Evolutionary conservation across 2,113 vertebrate genomes (phyloP), one percentile per base, ranked within the genome.

Genomic region (Nycticebus coucang): DNA sequence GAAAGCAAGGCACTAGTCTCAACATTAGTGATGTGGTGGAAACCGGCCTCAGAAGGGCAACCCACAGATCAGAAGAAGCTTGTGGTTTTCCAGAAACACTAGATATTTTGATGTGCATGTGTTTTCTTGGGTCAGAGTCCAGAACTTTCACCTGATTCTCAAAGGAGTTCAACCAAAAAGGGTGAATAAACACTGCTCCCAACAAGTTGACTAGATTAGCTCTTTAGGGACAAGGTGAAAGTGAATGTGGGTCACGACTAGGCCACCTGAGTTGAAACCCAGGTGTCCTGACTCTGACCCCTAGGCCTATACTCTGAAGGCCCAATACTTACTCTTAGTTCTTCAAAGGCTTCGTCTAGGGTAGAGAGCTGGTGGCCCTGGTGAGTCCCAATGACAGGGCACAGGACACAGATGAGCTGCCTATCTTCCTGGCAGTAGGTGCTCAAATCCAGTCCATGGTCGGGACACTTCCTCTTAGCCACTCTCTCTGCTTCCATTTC

Each of bases 341-440:
- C 99, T 80, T 98, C 89, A 87, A 99, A 99, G 95, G 99, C 99
- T 88, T 99, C 99, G 0, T 98, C 98, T 79, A 99, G 98, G 12
- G 99, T 99, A 96, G 99, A 98, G 89, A 99, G 98, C 78, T 99
- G 98, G 74, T 99, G 99, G 57, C 96, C 97, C 15, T 95, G 97
- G 97, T 99, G 99, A n/a, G 98, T 97, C 9, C 99, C 99, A 80
- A 98, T 98, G 89, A 99, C 98, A 0, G 99, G 99, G 50, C 99
- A 99, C 96, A 99, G 96, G 95, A 99, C 99, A 41, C 99, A 99
- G 98, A 99, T 98, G 6, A 99, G 98, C 97, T 98, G 98, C 97
- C 98, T 98, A 18, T 99, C 99, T 10, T 98, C 93, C 97, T 98
- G 99, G 97, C 99, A 99, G 95, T 99, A 99, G 41, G 99, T 98